A percentile compares a stretch with the other conserved stretches of the same genome.
Evolutionary conservation across 2,888 invertebrate genomes (phyloP).

Genomic region (Epinotia ramella): DNA sequence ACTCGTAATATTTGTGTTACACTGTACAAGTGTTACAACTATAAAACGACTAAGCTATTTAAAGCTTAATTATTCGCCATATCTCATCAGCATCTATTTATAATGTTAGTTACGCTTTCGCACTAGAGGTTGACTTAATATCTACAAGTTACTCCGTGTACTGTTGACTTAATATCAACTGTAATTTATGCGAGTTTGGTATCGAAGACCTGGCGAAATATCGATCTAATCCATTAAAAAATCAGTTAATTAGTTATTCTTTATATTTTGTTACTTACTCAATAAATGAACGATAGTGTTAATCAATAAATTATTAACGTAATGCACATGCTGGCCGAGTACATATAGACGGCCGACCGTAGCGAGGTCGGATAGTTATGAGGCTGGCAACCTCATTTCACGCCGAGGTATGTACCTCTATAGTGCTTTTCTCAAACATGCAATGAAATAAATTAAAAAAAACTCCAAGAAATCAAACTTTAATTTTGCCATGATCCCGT

Average conservation of each 20-base stretch:
- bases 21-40: not conserved
- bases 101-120: not conserved
- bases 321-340: not conserved
- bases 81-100: not conserved
- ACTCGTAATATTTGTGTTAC: not conserved
- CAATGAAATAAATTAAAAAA: too few species aligned
- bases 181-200: constrained; percentile 17
- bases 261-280: not conserved
- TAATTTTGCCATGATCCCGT: too few species aligned
- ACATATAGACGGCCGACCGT: too few species aligned
- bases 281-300: not conserved
- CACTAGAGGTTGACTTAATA: not conserved
- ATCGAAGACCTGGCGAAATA: not conserved
- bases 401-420: too few species aligned
- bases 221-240: not conserved
- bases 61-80: not conserved
- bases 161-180: not conserved
- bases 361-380: too few species aligned
- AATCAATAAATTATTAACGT: not conserved
- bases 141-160: not conserved
- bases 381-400: too few species aligned
- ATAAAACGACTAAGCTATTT: not conserved
- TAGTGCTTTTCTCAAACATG: too few species aligned
- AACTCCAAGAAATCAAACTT: too few species aligned
- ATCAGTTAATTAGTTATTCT: not conserved